phyloP scores from a whole-genome alignment of 2,888 invertebrate species.

The Micropterix aruncella region DNA sequence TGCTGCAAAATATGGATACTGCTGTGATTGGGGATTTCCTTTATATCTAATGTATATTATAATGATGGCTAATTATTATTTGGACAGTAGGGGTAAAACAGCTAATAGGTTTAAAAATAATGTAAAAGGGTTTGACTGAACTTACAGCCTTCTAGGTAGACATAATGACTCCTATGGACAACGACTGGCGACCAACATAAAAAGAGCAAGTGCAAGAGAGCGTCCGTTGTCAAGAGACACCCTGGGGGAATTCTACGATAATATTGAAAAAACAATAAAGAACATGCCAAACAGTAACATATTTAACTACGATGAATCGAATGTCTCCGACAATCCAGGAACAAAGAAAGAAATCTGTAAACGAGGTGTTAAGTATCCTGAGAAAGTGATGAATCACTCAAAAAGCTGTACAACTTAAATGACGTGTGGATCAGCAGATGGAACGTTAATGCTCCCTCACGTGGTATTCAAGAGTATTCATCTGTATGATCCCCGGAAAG shows the following conservation, averaged over 20 bases:
- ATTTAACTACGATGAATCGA: conserved; percentile 17
- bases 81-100: conserved; percentile 8
- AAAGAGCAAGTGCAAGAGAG: conserved; percentile 8
- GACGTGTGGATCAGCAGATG: conserved; percentile 16
- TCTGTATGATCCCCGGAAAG: conserved; percentile 5
- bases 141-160: conserved; percentile 8
- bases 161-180: conserved; percentile 7
- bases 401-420: conserved; percentile 16
- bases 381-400: conserved; percentile 15
- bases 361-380: conserved; percentile 16
- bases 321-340: conserved; percentile 18
- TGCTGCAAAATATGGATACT: neutral
- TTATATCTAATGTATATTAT: conserved; percentile 6
- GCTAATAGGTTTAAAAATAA: conserved; percentile 8
- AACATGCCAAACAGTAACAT: conserved; percentile 7
- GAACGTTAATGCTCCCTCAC: conserved; percentile 5
- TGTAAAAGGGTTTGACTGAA: conserved; percentile 9
- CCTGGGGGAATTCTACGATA: conserved; percentile 6
- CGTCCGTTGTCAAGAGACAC: conserved; percentile 7
- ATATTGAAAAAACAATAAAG: neutral
- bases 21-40: conserved; percentile 11
- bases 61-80: conserved; percentile 9
- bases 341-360: conserved; percentile 13
- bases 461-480: conserved; percentile 8
- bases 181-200: conserved; percentile 10